Evolutionary conservation across 2,113 vertebrate genomes (phyloP).

Genomic region (Hemiprocne comata): DNA sequence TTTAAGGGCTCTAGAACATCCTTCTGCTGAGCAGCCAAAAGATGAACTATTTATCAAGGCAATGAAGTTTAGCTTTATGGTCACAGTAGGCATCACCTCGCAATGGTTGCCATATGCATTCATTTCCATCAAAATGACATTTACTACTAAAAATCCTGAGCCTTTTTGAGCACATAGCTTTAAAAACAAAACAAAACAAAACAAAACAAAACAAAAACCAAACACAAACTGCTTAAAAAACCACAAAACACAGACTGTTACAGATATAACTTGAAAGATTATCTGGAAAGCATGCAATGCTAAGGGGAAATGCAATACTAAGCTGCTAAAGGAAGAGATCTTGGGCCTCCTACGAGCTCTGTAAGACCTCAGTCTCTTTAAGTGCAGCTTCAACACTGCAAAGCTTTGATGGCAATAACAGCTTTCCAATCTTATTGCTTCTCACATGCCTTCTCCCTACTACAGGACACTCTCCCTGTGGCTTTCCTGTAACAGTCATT

Average conservation of each 20-base stretch:
- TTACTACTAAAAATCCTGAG: constrained; percentile 5
- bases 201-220: background rate
- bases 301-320: background rate
- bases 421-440: background rate
- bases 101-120: constrained; percentile 17
- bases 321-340: background rate
- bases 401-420: background rate
- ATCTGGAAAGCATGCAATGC: background rate
- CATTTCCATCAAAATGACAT: constrained; percentile 53
- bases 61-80: constrained; percentile 43
- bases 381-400: background rate
- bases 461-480: background rate
- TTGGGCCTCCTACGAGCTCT: background rate
- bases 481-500: background rate
- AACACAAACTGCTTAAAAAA: background rate
- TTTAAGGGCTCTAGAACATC: constrained; percentile 26
- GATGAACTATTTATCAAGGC: constrained; percentile 30
- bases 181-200: background rate
- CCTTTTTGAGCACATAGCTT: background rate
- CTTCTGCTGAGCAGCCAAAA: background rate
- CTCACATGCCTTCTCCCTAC: background rate
- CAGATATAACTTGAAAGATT: background rate
- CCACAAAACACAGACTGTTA: background rate
- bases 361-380: background rate
- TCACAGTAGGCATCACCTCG: background rate